These are phyloP conservation scores for Drosophila tanythrix DNA, from an alignment of 2,888 invertebrate species.

Conservation along the genomic window DNA sequence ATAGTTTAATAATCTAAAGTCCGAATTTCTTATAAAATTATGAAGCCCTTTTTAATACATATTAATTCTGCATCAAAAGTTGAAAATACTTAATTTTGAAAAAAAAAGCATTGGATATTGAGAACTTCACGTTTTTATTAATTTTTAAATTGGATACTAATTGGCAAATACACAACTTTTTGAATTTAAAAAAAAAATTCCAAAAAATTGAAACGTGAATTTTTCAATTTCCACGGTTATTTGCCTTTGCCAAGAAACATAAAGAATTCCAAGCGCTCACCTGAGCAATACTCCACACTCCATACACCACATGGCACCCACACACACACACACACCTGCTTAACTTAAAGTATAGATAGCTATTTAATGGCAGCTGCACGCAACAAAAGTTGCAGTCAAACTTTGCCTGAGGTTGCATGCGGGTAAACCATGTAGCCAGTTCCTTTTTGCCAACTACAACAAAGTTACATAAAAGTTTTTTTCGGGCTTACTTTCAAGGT, in stretches of 20 bases:
- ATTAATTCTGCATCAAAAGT: too few species aligned
- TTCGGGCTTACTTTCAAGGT: slow-evolving; percentile 12
- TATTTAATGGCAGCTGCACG: slow-evolving; percentile 62
- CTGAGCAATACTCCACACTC: slow-evolving; percentile 12
- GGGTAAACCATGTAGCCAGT: slow-evolving; percentile 16
- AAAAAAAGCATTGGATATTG: too few species aligned
- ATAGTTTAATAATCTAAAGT: too few species aligned
- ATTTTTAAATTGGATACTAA: too few species aligned
- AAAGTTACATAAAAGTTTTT: slow-evolving; percentile 54
- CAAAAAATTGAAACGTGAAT: not conserved
- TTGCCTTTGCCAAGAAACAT: slow-evolving; percentile 32
- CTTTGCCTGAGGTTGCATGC: slow-evolving; percentile 39
- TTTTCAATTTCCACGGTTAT: slow-evolving; percentile 61
- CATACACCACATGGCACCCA: not conserved
- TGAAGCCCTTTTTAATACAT: too few species aligned
- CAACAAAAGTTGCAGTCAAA: slow-evolving; percentile 61
- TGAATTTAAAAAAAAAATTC: not conserved
- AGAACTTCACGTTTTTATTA: too few species aligned
- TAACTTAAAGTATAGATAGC: slow-evolving; percentile 60
- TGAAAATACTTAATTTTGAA: too few species aligned
- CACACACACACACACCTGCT: slow-evolving; percentile 33
- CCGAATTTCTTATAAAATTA: too few species aligned
- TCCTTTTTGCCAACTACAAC: slow-evolving; percentile 34
- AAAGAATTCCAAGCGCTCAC: slow-evolving; percentile 15
- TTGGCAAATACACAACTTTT: not conserved